Base-by-base conservation (phyloP, 2,113 vertebrate species). In the Glaucomys volans region DNA sequence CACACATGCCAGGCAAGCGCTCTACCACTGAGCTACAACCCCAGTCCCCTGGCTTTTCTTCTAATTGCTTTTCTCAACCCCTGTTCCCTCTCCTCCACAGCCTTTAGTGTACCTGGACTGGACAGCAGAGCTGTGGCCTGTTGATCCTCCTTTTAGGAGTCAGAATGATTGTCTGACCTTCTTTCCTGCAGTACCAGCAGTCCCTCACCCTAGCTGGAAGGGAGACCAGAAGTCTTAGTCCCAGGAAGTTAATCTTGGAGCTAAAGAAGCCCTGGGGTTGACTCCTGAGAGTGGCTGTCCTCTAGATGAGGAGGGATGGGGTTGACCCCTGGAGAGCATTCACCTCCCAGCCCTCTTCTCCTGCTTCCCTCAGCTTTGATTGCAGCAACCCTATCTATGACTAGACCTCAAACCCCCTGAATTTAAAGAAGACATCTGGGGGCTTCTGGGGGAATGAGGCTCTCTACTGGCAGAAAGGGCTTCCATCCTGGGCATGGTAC, bases 301-400 rank as follows among this genome's bases (percentile, higher is more conserved):
- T 75, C 52, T 71, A 20, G 4, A 7, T 8, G 35, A 17, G 66
- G 30, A 20, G 59, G 35, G 26, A 47, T 54, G 8, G 2, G 24
- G 12, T 35, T 18, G 52, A 32, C 17, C 40, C 71, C 74, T 66
- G 26, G 44, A 47, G 71, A 50, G 30, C 13, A 16, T 44, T 52
- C 32, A 71, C 54, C 37, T 83, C n/a, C n/a, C 8, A 44, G 26
- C 54, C 20, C 37, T 42, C 89, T 91, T 92, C 90, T 89, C 87
- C 66, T 90, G 59, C 42, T 80, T 91, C 47, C 24, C 2, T 86
- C 91, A 99, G 99, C 93, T 99, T 97, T 92, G 98, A 99, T 10
- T 99, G 99, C 97, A 94, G 98, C 95, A 99, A 99, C 93, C 98
- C 98, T 6, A 99, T 99, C 82, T 99, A 96, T 81, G 99, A 98